A percentile compares a stretch with the other conserved stretches of the same genome.
Evolutionary conservation across 2,888 invertebrate genomes (phyloP).

Genomic region (Callosobruchus maculatus): DNA sequence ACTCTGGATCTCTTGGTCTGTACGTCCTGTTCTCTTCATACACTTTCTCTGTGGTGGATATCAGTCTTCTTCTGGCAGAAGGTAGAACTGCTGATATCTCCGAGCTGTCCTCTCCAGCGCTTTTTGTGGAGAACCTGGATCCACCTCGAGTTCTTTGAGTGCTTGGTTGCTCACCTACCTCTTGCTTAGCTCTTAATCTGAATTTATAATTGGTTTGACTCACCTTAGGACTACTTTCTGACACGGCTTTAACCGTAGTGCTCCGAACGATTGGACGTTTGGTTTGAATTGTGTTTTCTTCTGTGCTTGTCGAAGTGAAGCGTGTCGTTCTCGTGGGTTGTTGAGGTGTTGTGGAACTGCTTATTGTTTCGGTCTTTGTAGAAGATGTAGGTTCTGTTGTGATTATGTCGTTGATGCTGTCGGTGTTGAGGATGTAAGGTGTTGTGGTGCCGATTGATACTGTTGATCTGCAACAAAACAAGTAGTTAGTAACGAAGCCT

Average conservation of each 20-base stretch:
- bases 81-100: neutral
- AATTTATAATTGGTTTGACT: conserved; percentile 44
- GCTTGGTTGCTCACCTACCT: conserved; percentile 4
- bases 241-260: neutral
- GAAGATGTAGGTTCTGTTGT: neutral
- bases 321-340: neutral
- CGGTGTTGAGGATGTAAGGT: neutral
- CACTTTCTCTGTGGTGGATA: conserved; percentile 27
- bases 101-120: conserved; percentile 1
- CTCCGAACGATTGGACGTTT: neutral
- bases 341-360: neutral
- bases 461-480: neutral
- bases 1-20: conserved; percentile 37
- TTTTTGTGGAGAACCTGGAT: conserved; percentile 27
- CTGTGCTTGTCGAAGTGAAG: conserved; percentile 31
- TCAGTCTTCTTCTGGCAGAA: conserved; percentile 8
- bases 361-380: neutral
- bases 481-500: no score
- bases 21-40: conserved; percentile 36
- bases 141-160: conserved; percentile 27
- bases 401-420: neutral
- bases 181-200: conserved; percentile 27
- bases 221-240: conserved; percentile 45
- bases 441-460: neutral
- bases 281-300: conserved; percentile 40